A percentile compares a stretch with the other conserved stretches of the same genome.
Evolutionary conservation across 2,888 invertebrate genomes (phyloP).

Genomic region (Troglohyphantes excavatus): DNA sequence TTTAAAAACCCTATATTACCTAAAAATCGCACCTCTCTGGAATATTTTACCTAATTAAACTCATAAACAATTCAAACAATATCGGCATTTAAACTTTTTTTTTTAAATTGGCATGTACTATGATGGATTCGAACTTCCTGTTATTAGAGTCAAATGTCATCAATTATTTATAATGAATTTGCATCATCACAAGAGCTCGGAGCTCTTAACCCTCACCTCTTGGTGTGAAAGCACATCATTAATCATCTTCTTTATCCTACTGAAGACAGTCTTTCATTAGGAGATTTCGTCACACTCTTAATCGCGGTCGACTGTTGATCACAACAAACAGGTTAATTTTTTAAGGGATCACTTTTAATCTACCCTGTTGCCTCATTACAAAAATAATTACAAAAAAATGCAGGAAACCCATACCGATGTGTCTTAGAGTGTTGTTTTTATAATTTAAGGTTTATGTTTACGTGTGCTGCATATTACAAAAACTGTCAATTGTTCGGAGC

Average conservation of each 20-base stretch:
- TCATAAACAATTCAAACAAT: no score
- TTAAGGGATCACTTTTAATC: neutral
- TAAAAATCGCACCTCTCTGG: no score
- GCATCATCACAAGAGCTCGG: neutral
- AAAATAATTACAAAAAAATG: neutral
- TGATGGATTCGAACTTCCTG: no score
- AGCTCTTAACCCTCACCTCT: neutral
- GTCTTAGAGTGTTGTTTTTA: neutral
- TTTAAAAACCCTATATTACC: no score
- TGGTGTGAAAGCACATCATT: neutral
- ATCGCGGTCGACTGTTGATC: neutral
- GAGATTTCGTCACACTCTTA: neutral
- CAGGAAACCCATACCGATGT: neutral
- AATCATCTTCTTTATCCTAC: conserved; percentile 1
- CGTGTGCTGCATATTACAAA: no score
- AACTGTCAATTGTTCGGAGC: neutral
- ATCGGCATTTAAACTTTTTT: no score
- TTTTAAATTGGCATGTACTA: no score
- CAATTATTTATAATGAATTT: neutral
- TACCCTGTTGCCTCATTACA: neutral
- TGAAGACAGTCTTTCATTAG: neutral
- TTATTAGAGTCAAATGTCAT: neutral
- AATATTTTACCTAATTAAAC: no score
- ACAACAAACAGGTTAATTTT: neutral
- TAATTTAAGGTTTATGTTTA: neutral